Evolutionary conservation across 2,888 invertebrate genomes (phyloP), one percentile per base, ranked within the genome.

Genomic region (Conistra vaccinii): DNA sequence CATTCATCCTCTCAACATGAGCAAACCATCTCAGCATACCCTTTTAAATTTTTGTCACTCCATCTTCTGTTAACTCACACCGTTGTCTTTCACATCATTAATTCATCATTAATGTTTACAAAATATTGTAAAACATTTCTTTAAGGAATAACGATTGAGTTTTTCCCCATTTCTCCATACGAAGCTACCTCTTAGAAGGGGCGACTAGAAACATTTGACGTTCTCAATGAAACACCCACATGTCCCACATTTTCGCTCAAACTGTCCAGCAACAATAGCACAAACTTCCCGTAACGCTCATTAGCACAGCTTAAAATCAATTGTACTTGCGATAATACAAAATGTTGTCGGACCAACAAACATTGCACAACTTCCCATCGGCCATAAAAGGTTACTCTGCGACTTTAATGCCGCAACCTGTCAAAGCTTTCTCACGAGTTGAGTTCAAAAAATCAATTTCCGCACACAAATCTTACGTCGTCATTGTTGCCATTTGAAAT

Each of bases 401-500:
- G 91, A 90, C 83, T 84, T 89, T 89, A 93, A 91, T 90, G 90
- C 90, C 90, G 89, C 91, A 94, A 95, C 94, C 94, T 94, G 95
- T 94, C 95, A 94, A 94, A 94, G 93, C 93, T 93, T 95, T 96
- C 95, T 94, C 95, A 95, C 95, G 95, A 89, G 89, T 84, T 78
- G 88, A 80, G 72, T 90, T 92, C 91, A 95, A 96, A 96, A 96
- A 96, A 95, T 94, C 96, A 95, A 96, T 96, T 96, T 96, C 96
- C 96, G 96, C 96, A 96, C 95, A 96, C 96, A 96, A 96, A 95
- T 96, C 94, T 94, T 92, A 90, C 93, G 84, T 85, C 87, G 95
- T 96, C 96, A 96, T 96, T 96, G 96, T 96, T 93, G 94, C 89
- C 87, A 89, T 92, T 93, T 95, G 94, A 96, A 94, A 94, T 96